Conservation (phyloP, 2,888 invertebrate genomes). For the Heliconius charithonia region DNA sequence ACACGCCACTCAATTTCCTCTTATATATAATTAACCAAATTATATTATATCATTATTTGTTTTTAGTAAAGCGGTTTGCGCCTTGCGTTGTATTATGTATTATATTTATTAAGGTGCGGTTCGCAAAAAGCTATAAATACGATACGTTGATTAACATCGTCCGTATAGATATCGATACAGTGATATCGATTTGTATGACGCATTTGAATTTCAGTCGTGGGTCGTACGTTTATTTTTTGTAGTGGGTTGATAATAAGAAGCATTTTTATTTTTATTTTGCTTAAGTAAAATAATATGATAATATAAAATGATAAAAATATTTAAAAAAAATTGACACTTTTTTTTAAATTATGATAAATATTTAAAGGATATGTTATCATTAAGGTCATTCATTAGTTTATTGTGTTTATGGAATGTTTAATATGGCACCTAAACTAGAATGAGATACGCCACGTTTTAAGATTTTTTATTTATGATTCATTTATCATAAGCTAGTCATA, state of each 20-base stretch:
- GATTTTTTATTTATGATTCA: not conserved
- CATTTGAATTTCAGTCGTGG: not conserved
- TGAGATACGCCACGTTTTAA: not conserved
- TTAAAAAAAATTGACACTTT: not conserved
- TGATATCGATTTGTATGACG: constrained; percentile 14
- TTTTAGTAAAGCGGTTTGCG: not conserved
- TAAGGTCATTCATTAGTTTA: not conserved
- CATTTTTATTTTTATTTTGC: not conserved
- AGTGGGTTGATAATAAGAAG: not conserved
- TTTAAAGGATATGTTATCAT: not conserved
- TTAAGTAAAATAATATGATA: not conserved
- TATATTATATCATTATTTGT: not conserved
- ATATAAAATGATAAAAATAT: not conserved
- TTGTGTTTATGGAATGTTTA: not conserved
- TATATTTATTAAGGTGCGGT: constrained; percentile 18
- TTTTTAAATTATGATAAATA: not conserved
- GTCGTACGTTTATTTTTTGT: constrained; percentile 1
- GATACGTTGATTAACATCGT: constrained; percentile 14
- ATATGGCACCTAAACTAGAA: not conserved
- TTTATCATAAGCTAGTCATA: not conserved
- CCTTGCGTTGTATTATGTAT: not conserved
- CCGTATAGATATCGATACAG: constrained; percentile 7
- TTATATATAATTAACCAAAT: too few relatives aligned
- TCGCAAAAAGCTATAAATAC: constrained; percentile 4
- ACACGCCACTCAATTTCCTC: too few relatives aligned